These are phyloP conservation scores for Lycocorax pyrrhopterus DNA, from an alignment of 2,113 vertebrate genomes.

Conservation along the genomic window DNA sequence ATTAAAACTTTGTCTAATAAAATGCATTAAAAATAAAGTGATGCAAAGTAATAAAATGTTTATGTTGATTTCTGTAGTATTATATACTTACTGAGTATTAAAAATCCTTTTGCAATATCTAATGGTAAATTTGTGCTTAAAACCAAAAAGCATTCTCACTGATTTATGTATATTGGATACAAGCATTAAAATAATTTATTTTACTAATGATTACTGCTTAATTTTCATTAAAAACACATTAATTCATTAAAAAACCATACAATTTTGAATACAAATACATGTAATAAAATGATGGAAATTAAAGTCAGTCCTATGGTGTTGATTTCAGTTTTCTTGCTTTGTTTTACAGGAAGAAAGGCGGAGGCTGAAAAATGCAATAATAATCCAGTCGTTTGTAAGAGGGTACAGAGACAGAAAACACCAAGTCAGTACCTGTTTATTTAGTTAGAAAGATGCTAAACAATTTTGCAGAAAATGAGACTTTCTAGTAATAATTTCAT, in stretches of 20 bases:
- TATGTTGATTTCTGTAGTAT: neutral
- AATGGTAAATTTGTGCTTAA: neutral
- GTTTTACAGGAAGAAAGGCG: constrained; percentile 87
- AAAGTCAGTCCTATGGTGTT: neutral
- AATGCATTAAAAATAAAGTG: neutral
- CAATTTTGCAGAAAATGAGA: neutral
- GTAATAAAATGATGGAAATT: neutral
- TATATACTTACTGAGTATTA: neutral
- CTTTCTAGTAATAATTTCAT: neutral
- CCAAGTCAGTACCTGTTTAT: constrained; percentile 77
- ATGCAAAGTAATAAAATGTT: neutral
- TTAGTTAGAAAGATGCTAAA: neutral
- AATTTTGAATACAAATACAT: neutral
- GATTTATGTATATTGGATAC: neutral
- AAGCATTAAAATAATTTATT: neutral
- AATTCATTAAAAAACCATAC: neutral
- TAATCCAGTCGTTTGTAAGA: constrained; percentile 95
- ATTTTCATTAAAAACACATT: neutral
- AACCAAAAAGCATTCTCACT: neutral
- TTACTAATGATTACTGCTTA: neutral
- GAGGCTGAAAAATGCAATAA: constrained; percentile 92
- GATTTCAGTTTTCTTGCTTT: neutral
- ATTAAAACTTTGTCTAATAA: neutral
- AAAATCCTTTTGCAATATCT: neutral
- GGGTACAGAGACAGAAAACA: constrained; percentile 92